phyloP scores from a whole-genome alignment of 2,797 vertebrate species.

The Stomatorhinus walkeri region DNA sequence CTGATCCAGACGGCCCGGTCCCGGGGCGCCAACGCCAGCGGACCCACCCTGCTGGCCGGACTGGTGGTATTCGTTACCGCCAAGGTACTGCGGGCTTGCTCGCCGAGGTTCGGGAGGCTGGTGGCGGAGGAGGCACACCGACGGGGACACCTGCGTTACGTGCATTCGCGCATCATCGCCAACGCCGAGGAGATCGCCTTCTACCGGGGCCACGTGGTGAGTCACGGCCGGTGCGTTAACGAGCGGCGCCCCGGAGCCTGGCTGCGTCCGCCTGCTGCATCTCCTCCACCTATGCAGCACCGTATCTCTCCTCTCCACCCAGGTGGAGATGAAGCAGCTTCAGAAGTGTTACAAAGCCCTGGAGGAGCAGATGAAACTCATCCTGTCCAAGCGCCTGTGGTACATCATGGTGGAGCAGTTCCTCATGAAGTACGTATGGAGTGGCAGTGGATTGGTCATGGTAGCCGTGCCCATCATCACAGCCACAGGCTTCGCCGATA shows the following conservation, averaged over 20 bases:
- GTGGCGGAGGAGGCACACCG: constrained; percentile 93
- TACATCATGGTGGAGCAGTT: constrained; percentile 99
- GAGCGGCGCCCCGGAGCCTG: background rate
- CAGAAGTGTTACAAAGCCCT: constrained; percentile 90
- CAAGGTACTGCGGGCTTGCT: constrained; percentile 85
- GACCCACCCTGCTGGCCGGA: constrained; percentile 84
- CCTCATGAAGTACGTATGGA: constrained; percentile 99
- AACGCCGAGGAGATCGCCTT: constrained; percentile 98
- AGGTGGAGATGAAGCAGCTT: constrained; percentile 97
- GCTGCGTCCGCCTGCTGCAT: background rate
- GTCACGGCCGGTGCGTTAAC: background rate
- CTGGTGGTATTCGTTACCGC: constrained; percentile 87
- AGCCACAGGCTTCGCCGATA: constrained; percentile 90
- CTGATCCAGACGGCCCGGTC: constrained; percentile 84
- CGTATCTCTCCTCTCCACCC: constrained; percentile 13
- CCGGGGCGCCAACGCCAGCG: constrained; percentile 80
- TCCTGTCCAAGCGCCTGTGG: constrained; percentile 94
- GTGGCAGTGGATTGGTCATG: constrained; percentile 88
- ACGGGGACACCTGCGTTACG: constrained; percentile 87
- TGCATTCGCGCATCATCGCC: constrained; percentile 92
- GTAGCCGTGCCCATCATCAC: constrained; percentile 97
- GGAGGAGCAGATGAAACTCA: constrained; percentile 90
- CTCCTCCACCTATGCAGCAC: background rate
- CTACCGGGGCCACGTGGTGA: constrained; percentile 92
- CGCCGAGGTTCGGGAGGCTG: constrained; percentile 87